A percentile compares a stretch with the other conserved stretches of the same genome.
phyloP scores from a whole-genome alignment of 2,888 invertebrate genomes.

The Lamellibrachia columna region DNA sequence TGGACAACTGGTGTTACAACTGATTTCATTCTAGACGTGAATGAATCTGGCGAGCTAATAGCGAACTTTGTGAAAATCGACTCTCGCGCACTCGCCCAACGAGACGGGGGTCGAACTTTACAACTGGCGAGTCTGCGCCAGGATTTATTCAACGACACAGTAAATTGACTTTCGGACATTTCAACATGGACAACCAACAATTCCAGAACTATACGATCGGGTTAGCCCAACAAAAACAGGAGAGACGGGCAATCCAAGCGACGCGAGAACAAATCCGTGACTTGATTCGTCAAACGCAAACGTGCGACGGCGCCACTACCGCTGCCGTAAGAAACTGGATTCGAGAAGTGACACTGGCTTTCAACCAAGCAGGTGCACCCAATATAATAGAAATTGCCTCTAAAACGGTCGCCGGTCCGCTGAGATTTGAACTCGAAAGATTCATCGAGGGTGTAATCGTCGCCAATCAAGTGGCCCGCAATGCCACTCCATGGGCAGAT shows the following conservation, averaged over 20 bases:
- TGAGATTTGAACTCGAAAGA: background rate
- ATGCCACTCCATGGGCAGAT: background rate
- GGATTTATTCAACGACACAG: too few species aligned
- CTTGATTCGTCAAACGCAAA: background rate
- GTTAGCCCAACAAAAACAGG: too few species aligned
- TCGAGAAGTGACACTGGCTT: background rate
- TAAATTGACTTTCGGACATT: background rate
- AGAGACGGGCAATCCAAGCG: too few species aligned
- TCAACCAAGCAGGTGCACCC: background rate
- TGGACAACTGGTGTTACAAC: too few species aligned
- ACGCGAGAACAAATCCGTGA: background rate
- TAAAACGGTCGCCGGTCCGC: background rate
- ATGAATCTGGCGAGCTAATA: too few species aligned
- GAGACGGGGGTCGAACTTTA: too few species aligned
- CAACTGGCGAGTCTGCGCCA: too few species aligned
- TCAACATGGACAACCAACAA: too few species aligned
- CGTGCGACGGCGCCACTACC: background rate
- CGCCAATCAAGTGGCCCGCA: background rate
- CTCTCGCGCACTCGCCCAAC: too few species aligned
- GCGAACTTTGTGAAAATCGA: too few species aligned
- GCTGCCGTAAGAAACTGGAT: background rate
- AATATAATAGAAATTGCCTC: background rate
- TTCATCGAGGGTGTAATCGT: background rate
- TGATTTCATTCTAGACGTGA: too few species aligned
- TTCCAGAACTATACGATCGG: too few species aligned